These are phyloP conservation scores for Cryptotermes secundus DNA, from an alignment of 1,140 invertebrate species.

Conservation along the genomic window DNA sequence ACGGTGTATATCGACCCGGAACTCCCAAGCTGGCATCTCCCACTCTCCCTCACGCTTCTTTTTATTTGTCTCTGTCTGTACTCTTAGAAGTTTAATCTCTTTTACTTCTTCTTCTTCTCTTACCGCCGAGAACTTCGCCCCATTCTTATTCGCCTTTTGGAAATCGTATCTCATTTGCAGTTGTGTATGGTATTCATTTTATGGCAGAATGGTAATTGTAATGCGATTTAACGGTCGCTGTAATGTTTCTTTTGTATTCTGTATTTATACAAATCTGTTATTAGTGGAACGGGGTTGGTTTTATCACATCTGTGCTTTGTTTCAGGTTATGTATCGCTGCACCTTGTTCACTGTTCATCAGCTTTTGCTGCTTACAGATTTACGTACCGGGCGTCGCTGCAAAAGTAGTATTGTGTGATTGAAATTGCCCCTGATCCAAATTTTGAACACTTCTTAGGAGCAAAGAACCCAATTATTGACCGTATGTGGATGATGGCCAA, in stretches of 20 bases:
- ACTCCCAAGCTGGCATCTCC: conserved; percentile 4
- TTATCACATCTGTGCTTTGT: too few species aligned
- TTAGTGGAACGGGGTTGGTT: too few species aligned
- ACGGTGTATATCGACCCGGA: conserved; percentile 4
- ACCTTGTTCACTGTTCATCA: too few species aligned
- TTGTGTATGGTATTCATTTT: background rate
- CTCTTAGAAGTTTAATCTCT: conserved; percentile 5
- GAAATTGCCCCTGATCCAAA: too few species aligned
- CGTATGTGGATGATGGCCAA: too few species aligned
- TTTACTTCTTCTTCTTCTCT: background rate
- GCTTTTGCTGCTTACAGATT: too few species aligned
- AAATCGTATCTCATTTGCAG: background rate
- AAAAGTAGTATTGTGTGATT: too few species aligned
- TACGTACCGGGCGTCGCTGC: too few species aligned
- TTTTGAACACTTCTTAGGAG: too few species aligned
- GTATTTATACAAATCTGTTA: too few species aligned
- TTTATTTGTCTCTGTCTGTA: conserved; percentile 23
- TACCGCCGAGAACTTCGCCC: background rate
- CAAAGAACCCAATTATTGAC: too few species aligned
- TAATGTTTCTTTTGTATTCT: background rate
- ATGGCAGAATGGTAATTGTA: background rate
- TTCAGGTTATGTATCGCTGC: too few species aligned
- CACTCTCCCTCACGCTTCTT: conserved; percentile 17
- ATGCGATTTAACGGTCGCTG: background rate
- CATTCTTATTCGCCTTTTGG: background rate